A percentile compares a stretch with the other conserved stretches of the same genome.
Conservation (phyloP, 2,888 invertebrate genomes). For the Timema podura region DNA sequence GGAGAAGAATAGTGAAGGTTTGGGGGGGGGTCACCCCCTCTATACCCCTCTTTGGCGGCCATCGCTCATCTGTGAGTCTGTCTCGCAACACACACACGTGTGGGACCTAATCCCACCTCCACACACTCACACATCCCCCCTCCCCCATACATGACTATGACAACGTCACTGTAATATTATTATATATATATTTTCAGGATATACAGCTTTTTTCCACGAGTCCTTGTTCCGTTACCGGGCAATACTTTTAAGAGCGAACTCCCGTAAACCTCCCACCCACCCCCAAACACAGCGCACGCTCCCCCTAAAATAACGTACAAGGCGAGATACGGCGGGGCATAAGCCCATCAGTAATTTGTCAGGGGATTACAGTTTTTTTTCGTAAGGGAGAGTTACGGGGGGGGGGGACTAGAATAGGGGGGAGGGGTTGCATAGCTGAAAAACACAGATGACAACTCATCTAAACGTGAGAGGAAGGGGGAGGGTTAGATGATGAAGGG, state of each 20-base stretch:
- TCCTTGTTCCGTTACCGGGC: background rate
- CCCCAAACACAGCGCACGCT: background rate
- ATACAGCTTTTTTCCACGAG: too few relatives aligned
- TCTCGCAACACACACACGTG: too few relatives aligned
- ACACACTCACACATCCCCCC: background rate
- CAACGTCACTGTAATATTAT: background rate
- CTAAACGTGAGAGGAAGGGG: constrained; percentile 15
- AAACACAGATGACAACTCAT: constrained; percentile 15
- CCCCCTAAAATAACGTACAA: too few relatives aligned
- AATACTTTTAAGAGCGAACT: constrained; percentile 15
- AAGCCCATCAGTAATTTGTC: constrained; percentile 12
- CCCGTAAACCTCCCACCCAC: background rate
- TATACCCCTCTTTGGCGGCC: too few relatives aligned
- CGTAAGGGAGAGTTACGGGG: background rate
- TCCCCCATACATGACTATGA: background rate
- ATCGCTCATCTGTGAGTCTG: too few relatives aligned
- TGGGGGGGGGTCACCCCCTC: too few relatives aligned
- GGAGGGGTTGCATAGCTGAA: background rate
- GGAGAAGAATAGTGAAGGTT: too few relatives aligned
- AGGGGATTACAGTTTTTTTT: constrained; percentile 5
- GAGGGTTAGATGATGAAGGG: too few relatives aligned
- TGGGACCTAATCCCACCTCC: too few relatives aligned
- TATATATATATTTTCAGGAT: too few relatives aligned
- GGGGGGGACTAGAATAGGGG: background rate
- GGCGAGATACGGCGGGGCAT: too few relatives aligned